Evolutionary conservation across 2,797 vertebrate genomes (phyloP).

Genomic region (Pampus argenteus): DNA sequence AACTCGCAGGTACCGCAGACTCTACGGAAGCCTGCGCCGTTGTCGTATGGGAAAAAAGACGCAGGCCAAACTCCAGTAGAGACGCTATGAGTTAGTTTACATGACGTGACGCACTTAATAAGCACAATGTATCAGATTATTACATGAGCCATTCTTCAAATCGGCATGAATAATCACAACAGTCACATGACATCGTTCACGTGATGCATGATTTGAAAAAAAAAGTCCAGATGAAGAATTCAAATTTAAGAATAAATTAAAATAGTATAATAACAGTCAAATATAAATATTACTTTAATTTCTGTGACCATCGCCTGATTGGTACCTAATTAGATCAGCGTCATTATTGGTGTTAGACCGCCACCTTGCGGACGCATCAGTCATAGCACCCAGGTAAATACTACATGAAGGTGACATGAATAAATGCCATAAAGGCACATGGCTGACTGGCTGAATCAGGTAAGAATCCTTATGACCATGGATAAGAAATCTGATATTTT

Average conservation of each 20-base stretch:
- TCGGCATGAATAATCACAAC: not conserved
- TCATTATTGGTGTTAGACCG: not conserved
- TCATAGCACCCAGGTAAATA: not conserved
- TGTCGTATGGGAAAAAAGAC: fast-evolving
- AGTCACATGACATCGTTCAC: not conserved
- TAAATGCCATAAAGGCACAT: not conserved
- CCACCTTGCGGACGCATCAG: slow-evolving; percentile 51
- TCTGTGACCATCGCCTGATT: not conserved
- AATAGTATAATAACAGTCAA: not conserved
- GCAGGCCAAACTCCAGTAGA: not conserved
- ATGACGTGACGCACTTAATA: fast-evolving
- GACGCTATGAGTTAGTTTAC: not conserved
- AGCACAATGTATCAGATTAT: fast-evolving
- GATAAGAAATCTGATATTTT: not conserved
- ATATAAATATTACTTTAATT: not conserved
- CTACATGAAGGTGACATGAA: not conserved
- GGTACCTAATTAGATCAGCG: not conserved
- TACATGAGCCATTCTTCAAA: not conserved
- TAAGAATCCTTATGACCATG: too few species aligned
- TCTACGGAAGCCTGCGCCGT: not conserved
- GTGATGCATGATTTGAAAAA: too few species aligned
- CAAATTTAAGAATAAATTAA: not conserved
- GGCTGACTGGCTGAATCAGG: not conserved
- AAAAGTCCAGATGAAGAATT: not conserved
- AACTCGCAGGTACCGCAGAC: not conserved